Base-by-base conservation (phyloP, 2,888 invertebrate genomes). In the Hirtodrosophila cameraria region DNA sequence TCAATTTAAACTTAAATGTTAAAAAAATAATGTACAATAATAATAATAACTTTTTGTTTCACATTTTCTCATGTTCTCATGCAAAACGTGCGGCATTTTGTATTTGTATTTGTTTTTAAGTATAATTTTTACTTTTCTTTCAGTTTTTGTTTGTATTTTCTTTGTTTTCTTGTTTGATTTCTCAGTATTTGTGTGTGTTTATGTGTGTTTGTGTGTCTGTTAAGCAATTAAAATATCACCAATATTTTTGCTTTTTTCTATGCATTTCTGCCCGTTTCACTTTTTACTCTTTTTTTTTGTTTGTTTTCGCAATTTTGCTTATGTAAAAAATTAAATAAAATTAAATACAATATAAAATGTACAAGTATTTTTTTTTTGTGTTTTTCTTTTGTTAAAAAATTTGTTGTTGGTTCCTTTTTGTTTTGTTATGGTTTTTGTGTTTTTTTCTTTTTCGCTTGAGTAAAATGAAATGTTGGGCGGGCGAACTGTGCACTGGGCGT, bases 221-320 rank as follows among this genome's bases (percentile, higher is more conserved):
- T 53, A 71, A 83, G 69, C 71, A 65, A 67, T 84, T 72, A 69
- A 87, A 87, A 86, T 87, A 84, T 86, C 87, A 84, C 86, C 87
- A 86, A 87, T 87, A 74, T 75, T 77, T 83, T 77, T 66, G 74
- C 67, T 79, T 53, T 43, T 49, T 57, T 9, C 35, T 38, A 20
- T 33, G 43, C 69, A 42, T 49, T 65, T 62, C 28, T 46, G 36
- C 28, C 46, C 18, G 46, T 46, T 62, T 50, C 54, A 42, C 36
- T 31, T 62, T 73, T 60, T 65, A 31, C 74, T 69, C 50, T 70
- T 74, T 74, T 71, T 72, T 58, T 69, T 43, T 46, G 25, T 67
- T 73, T 49, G 58, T 46, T 18, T 55, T 68, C 43, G 36, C 58
- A 20, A 53, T 70, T 69, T 53, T 36, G 15, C 52, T 74, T 68